Percentiles rank a stretch among this genome's conserved stretches.
phyloP scores from a whole-genome alignment of 2,797 vertebrate species.

The Anas georgica region DNA sequence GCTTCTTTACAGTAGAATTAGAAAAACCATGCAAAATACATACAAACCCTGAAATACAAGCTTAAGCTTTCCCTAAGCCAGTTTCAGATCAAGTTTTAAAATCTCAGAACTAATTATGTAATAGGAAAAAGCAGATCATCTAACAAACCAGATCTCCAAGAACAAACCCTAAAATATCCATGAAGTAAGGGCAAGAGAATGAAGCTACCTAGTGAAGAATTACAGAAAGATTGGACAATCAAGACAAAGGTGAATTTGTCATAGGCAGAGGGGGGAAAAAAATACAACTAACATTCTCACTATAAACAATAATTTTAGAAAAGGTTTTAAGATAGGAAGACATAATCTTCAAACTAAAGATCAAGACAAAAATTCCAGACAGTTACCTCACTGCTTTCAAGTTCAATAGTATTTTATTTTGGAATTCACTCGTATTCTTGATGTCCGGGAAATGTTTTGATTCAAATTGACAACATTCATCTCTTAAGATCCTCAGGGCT shows the following conservation, averaged over 20 bases:
- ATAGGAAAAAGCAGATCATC: neutral
- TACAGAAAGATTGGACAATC: neutral
- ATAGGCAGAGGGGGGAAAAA: neutral
- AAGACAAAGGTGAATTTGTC: neutral
- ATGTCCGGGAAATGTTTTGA: constrained; percentile 60
- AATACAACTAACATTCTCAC: neutral
- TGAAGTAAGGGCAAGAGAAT: neutral
- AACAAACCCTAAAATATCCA: neutral
- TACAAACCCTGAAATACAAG: neutral
- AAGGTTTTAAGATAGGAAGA: neutral
- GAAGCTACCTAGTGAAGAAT: neutral
- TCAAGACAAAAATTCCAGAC: neutral
- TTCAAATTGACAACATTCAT: constrained; percentile 62
- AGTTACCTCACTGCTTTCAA: constrained; percentile 81
- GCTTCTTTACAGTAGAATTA: neutral
- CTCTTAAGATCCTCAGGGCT: constrained; percentile 78
- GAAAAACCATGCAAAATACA: neutral
- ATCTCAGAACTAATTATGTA: neutral
- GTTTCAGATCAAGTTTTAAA: neutral
- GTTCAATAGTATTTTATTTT: constrained; percentile 64
- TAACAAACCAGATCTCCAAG: neutral
- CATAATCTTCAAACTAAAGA: neutral
- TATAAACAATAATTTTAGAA: neutral
- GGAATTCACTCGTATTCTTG: constrained; percentile 65
- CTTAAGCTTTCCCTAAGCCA: neutral